Percentiles rank a stretch among this genome's conserved stretches.
phyloP scores from a whole-genome alignment of 2,888 invertebrate species.

The Smittia aterrima region DNA sequence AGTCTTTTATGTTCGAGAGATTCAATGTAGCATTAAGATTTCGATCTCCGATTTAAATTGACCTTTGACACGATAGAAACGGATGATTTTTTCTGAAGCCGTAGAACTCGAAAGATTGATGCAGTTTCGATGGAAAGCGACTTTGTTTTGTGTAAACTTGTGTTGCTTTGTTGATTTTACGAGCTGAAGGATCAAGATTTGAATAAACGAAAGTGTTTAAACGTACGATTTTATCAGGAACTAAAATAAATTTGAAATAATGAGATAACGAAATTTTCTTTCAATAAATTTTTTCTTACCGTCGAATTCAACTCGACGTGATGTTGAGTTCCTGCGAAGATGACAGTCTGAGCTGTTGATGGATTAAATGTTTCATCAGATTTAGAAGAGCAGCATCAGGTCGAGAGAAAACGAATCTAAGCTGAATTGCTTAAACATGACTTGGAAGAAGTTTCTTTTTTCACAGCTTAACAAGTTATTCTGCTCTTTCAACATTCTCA shows the following conservation, averaged over 20 bases:
- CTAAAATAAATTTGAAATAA: slow-evolving; percentile 47
- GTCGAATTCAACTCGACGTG: slow-evolving; percentile 93
- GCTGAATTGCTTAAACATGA: slow-evolving; percentile 76
- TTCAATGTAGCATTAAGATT: not conserved
- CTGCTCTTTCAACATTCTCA: no score
- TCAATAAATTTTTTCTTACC: slow-evolving; percentile 61
- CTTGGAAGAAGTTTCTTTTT: no score
- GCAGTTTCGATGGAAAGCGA: slow-evolving; percentile 46
- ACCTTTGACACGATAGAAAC: not conserved
- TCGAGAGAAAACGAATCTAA: slow-evolving; percentile 79
- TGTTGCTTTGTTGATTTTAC: slow-evolving; percentile 92
- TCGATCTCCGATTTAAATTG: not conserved
- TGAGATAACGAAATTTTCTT: slow-evolving; percentile 35
- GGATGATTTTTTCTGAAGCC: not conserved
- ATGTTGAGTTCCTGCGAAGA: slow-evolving; percentile 97
- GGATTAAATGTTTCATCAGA: slow-evolving; percentile 76
- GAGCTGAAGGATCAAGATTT: slow-evolving; percentile 87
- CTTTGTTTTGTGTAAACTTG: slow-evolving; percentile 79
- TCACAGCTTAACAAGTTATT: no score
- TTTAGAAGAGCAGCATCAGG: slow-evolving; percentile 82
- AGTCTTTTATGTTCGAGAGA: not conserved
- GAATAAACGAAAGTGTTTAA: slow-evolving; percentile 91
- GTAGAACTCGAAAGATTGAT: not conserved
- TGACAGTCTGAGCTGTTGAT: slow-evolving; percentile 74
- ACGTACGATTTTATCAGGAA: slow-evolving; percentile 64